Percentiles rank a stretch among this genome's conserved stretches.
Conservation (phyloP, 2,888 invertebrate species). For the Chymomyza caudatula region DNA sequence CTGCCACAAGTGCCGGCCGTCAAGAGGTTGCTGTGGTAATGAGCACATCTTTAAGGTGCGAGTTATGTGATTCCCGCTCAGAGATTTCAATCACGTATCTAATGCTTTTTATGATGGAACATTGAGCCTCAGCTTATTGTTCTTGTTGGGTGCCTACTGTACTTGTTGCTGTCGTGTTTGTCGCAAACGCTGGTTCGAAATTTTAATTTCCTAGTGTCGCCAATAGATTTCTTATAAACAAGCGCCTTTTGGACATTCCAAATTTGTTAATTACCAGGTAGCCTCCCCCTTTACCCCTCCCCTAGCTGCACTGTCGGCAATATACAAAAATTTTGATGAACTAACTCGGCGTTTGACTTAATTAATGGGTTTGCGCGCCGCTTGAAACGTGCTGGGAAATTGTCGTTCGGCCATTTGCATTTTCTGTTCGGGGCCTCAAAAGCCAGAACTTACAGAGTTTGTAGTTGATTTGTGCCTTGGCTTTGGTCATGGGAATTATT, state of each 20-base stretch:
- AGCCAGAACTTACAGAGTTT: neutral
- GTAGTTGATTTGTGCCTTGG: conserved; percentile 52
- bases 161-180: conserved; percentile 1
- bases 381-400: conserved; percentile 72
- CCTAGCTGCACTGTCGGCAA: conserved; percentile 8
- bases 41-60: neutral
- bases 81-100: conserved; percentile 69
- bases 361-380: conserved; percentile 64
- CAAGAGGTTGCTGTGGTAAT: too few species aligned
- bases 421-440: conserved; percentile 26
- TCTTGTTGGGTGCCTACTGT: conserved; percentile 21
- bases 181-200: conserved; percentile 46
- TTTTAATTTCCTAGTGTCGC: conserved; percentile 63
- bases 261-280: conserved; percentile 16
- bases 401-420: conserved; percentile 53
- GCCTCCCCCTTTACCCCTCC: neutral
- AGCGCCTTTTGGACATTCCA: neutral
- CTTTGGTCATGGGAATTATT: conserved; percentile 65
- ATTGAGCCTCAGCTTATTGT: conserved; percentile 62
- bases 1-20: neutral
- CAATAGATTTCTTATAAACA: conserved; percentile 41
- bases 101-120: conserved; percentile 73
- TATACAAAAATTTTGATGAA: conserved; percentile 38
- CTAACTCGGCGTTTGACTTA: conserved; percentile 45
- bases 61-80: conserved; percentile 27